Conservation (phyloP, 2,888 invertebrate species). For the Xestia rhomboidea region DNA sequence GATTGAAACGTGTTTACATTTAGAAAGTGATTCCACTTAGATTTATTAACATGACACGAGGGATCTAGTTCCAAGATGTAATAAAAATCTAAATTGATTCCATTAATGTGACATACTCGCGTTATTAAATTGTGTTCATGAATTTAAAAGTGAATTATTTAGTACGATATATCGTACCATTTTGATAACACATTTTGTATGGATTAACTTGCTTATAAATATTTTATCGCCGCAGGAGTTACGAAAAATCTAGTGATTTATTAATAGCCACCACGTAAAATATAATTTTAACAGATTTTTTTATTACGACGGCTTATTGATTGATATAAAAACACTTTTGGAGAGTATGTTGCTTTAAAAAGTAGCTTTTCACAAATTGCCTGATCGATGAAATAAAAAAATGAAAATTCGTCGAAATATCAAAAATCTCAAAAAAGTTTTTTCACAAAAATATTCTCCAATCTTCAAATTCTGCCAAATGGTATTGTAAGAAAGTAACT, state of each 20-base stretch:
- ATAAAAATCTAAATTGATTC: slow-evolving; percentile 18
- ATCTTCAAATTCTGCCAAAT: background rate
- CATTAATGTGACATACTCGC: background rate
- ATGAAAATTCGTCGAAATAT: background rate
- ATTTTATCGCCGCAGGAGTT: background rate
- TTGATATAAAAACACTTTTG: background rate
- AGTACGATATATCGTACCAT: background rate
- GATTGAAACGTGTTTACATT: slow-evolving; percentile 26
- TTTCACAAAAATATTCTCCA: background rate
- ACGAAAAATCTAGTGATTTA: slow-evolving; percentile 1
- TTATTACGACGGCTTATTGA: background rate
- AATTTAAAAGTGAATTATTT: slow-evolving; percentile 24
- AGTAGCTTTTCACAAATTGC: background rate
- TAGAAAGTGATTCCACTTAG: slow-evolving; percentile 13
- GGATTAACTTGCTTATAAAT: background rate
- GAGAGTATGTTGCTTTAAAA: background rate
- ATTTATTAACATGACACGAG: slow-evolving; percentile 5
- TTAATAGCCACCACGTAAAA: background rate
- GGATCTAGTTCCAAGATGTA: slow-evolving; percentile 6
- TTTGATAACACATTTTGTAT: background rate
- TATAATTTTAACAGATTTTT: background rate
- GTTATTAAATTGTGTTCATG: slow-evolving; percentile 10
- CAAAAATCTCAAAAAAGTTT: background rate
- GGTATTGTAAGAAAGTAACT: no score
- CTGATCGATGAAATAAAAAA: background rate